phyloP scores from a whole-genome alignment of 1,140 invertebrate genomes.

The Diorhabda sublineata region DNA sequence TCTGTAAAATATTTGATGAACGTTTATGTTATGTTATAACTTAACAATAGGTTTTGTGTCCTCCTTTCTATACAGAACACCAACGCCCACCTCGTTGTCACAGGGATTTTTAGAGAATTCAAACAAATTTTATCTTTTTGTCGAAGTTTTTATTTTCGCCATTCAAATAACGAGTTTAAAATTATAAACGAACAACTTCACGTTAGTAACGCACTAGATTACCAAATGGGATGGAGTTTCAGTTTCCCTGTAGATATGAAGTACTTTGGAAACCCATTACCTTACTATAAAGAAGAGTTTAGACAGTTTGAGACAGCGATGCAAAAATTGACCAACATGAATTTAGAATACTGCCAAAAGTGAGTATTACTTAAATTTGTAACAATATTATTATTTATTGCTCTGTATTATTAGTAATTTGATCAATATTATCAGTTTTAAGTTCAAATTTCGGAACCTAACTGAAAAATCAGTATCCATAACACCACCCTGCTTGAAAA shows the following conservation, averaged over 20 bases:
- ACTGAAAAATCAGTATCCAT: too few species aligned
- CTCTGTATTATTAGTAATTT: too few species aligned
- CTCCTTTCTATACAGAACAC: not conserved
- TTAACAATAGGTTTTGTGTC: too few species aligned
- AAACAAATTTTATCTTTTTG: not conserved
- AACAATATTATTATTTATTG: too few species aligned
- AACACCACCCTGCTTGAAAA: too few species aligned
- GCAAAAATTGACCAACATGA: constrained; percentile 9
- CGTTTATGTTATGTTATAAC: too few species aligned
- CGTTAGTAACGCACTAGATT: constrained; percentile 12
- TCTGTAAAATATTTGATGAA: too few species aligned
- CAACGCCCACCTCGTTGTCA: not conserved
- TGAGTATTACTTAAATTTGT: too few species aligned
- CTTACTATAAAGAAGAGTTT: constrained; percentile 5
- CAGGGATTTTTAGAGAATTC: constrained; percentile 11
- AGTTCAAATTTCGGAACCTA: too few species aligned
- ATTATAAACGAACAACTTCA: constrained; percentile 15
- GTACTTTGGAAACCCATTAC: constrained; percentile 6
- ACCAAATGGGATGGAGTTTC: constrained; percentile 12
- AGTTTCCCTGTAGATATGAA: not conserved
- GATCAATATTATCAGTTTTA: too few species aligned
- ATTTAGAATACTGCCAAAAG: not conserved
- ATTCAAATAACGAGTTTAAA: not conserved
- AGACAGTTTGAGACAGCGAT: constrained; percentile 4
- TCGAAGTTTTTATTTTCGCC: constrained; percentile 4